Conservation (phyloP, 2,113 vertebrate species). For the Hoplias malabaricus region DNA sequence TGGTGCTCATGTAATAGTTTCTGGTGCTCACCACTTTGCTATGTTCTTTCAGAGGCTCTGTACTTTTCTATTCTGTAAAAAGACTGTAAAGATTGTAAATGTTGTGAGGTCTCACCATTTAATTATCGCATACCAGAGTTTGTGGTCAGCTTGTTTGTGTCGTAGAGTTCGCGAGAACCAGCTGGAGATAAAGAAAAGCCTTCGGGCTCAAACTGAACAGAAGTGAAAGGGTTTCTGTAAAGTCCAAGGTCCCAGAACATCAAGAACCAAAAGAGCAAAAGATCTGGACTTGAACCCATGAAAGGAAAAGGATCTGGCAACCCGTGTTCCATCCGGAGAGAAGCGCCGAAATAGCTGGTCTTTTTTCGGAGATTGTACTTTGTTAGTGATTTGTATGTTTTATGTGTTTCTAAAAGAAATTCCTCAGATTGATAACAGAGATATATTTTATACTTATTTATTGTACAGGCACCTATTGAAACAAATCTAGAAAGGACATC, state of each 20-base stretch:
- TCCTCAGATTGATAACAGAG: conserved; percentile 79
- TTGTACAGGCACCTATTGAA: conserved; percentile 81
- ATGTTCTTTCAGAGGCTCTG: no score
- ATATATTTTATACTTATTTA: conserved; percentile 99
- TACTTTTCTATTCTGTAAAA: conserved; percentile 35
- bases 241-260: not conserved
- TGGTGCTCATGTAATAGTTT: no score
- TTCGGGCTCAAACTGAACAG: not conserved
- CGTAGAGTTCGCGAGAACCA: conserved; percentile 54
- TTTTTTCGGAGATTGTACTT: conserved; percentile 85
- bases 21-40: no score
- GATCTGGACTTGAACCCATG: conserved; percentile 46
- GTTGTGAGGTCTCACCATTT: conserved; percentile 57
- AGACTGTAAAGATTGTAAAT: conserved; percentile 46
- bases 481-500: conserved; percentile 62
- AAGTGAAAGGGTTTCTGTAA: not conserved
- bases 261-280: not conserved
- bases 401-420: conserved; percentile 79
- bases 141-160: conserved; percentile 57
- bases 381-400: conserved; percentile 80
- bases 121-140: conserved; percentile 52
- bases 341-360: conserved; percentile 88
- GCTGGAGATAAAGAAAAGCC: conserved; percentile 32
- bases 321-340: conserved; percentile 49
- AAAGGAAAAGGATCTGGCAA: conserved; percentile 40